Evolutionary conservation across 2,113 vertebrate species (phyloP), one percentile per base, ranked within the genome.

Genomic region (Serilophus lunatus): DNA sequence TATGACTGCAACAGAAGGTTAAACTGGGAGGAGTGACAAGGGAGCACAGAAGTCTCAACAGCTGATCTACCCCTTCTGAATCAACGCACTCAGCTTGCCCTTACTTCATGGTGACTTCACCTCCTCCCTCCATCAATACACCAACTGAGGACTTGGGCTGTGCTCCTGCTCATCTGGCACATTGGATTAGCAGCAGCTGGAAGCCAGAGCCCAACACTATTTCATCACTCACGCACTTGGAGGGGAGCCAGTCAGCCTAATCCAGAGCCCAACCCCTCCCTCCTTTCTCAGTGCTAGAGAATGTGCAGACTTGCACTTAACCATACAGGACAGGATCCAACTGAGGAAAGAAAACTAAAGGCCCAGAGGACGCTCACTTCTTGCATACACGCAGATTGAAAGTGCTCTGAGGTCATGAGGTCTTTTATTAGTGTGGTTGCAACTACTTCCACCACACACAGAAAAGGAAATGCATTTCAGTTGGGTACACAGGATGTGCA

Each of bases 151-250:
- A 79, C 35, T 31, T 50, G 40, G 75, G 85, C 85, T 80, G 77
- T 82, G 85, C 83, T 94, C 54, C 86, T 86, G 90, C 88, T 92
- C 69, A 35, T 22, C 70, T 71, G 0, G 83, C 86, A 91, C 1
- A 0, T 74, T 75, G 88, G 90, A 96, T 51, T 45, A 90, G 68
- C 65, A 88, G 92, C 95, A 96, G 95, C 95, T 97, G 96, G 93
- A 94, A 93, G 59, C 68, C 90, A 69, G 69, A 95, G 81, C 57
- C 84, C 20, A 3, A 60, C 85, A 86, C 65, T 84, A 76, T 88
- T 95, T 97, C 96, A 97, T 95, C 90, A 91, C 84, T 97, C 36
- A 14, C 22, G 1, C 81, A 80, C 72, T 83, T 93, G 96, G 95
- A 75, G 31, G 40, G 49, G 35, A 80, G 79, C 95, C 96, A 97